Base-by-base conservation (phyloP, 2,113 vertebrate genomes). In the Coregonus clupeaformis region DNA sequence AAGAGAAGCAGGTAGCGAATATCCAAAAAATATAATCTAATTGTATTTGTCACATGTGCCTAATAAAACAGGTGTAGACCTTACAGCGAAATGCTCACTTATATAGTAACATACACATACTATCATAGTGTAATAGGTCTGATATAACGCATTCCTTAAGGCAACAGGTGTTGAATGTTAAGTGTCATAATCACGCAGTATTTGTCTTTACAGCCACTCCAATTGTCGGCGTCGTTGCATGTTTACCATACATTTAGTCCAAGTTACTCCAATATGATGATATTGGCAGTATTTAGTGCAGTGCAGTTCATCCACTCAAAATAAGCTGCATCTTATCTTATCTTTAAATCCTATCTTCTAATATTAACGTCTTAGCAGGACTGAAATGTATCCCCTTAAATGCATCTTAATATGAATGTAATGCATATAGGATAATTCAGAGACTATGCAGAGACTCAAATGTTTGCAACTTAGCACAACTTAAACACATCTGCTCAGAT, bases 311-410 rank as follows among this genome's bases (percentile, higher is more conserved):
- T 32, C 57, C 20, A 62, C 12, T 32, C 32, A 42, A 25, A 60
- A 18, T 12, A 27, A 2, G 3, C 47, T 64, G 24, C 22, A 69
- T 69, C 49, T 52, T 42, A 82, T 88, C 76, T 36, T 42, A 72
- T 71, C 73, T 78, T 80, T 74, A 75, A 73, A 77, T n/a, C 62
- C 62, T 2, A 64, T 29, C 20, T 64, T 36, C 36, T 11, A 36
- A 20, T 13, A 16, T 66, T 7, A 42, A 42, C 0, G 36, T 3
- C 9, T 66, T 30, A 3, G 22, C 69, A 68, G 72, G 66, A 2
- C 73, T 79, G 74, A 55, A 30, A 67, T 75, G 63, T 79, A 77
- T 52, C 16, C 47, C 16, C 47, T 82, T 77, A 76, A 82, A 83
- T 76, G 74, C 16, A 75, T 81, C 25, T 73, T 49, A 45, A 13